These are phyloP conservation scores for Spondyliosoma cantharus DNA, from an alignment of 2,797 vertebrate genomes.

Conservation along the genomic window DNA sequence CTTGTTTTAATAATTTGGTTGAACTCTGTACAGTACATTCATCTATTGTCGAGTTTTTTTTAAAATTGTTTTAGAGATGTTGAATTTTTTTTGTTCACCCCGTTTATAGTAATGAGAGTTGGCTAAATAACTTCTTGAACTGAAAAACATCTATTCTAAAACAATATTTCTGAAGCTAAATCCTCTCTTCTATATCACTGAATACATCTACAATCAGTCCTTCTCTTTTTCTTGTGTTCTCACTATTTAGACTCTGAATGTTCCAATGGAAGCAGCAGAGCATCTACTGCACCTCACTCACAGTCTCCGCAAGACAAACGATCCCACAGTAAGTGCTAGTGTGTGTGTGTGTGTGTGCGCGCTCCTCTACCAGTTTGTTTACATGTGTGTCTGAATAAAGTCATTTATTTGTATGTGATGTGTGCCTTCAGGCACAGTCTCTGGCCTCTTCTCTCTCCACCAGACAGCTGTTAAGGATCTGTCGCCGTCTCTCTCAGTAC, in stretches of 20 bases:
- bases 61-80: neutral
- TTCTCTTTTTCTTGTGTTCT: neutral
- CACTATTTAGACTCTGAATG: slow-evolving; percentile 84
- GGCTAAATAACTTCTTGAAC: neutral
- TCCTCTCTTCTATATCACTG: neutral
- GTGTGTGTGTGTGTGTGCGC: no score
- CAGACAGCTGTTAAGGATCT: slow-evolving; percentile 93
- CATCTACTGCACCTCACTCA: slow-evolving; percentile 91
- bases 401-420: slow-evolving; percentile 17
- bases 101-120: neutral
- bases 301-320: slow-evolving; percentile 89
- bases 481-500: slow-evolving; percentile 90
- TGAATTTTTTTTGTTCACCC: neutral
- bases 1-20: no score
- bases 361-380: neutral
- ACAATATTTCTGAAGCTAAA: neutral
- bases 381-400: neutral
- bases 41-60: no score
- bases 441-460: slow-evolving; percentile 95
- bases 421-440: slow-evolving; percentile 88
- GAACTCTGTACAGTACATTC: no score
- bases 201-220: neutral
- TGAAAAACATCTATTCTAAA: neutral
- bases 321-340: slow-evolving; percentile 90
- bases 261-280: slow-evolving; percentile 88